Evolutionary conservation across 2,113 vertebrate species (phyloP).

Genomic region (Tyrannus savana): DNA sequence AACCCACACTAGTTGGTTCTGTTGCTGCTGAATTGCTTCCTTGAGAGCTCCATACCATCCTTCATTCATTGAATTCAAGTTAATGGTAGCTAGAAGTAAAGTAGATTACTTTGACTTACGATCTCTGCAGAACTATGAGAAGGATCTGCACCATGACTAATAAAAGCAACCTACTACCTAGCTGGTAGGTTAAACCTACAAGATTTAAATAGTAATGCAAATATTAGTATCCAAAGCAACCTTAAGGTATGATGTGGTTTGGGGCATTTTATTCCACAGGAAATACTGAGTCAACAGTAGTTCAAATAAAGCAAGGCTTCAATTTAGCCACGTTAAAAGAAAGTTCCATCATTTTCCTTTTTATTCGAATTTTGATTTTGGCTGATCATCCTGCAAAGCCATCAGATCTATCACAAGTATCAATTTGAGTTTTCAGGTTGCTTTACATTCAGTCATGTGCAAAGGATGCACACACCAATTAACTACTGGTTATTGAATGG

Average conservation of each 20-base stretch:
- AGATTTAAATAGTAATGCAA: not conserved
- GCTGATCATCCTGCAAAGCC: not conserved
- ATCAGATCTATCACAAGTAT: not conserved
- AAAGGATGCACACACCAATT: not conserved
- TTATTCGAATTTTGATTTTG: not conserved
- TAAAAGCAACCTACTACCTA: not conserved
- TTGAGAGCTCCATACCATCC: slow-evolving; percentile 98
- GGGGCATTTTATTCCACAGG: not conserved
- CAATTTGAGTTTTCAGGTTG: not conserved
- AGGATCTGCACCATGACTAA: not conserved
- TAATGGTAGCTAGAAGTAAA: slow-evolving; percentile 90
- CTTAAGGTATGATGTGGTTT: not conserved
- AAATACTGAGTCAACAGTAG: not conserved
- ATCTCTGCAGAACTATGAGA: not conserved
- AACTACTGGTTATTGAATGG: not conserved
- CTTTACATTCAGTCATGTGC: not conserved
- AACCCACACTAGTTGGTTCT: slow-evolving; percentile 98
- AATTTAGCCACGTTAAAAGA: not conserved
- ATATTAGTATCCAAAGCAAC: not conserved
- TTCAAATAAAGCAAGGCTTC: not conserved
- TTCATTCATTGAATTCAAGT: slow-evolving; percentile 98
- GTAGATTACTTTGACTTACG: not conserved
- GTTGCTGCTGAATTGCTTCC: slow-evolving; percentile 94
- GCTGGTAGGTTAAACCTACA: not conserved
- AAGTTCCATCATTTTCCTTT: not conserved